These are phyloP conservation scores for Hydractinia symbiolongicarpus DNA, from an alignment of 30 jellyfish, hydroid and myxozoan species.

Conservation along the genomic window DNA sequence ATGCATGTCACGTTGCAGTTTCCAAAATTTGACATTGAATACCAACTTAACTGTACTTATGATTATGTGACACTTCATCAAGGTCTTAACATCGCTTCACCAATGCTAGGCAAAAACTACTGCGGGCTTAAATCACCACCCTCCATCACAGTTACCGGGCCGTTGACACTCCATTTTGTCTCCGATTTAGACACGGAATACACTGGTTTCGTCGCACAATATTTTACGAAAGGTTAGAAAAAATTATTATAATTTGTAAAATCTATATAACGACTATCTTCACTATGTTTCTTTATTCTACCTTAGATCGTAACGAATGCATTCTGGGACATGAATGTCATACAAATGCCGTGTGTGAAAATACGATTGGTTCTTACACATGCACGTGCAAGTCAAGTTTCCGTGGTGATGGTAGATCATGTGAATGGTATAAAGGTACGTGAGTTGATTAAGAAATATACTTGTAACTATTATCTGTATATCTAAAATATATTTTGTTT, in stretches of 20 bases:
- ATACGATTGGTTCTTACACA: conserved; percentile 57
- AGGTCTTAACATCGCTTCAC: conserved; percentile 46
- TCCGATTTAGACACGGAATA: conserved; percentile 81
- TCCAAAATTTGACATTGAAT: conserved; percentile 48
- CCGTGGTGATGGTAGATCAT: conserved; percentile 77
- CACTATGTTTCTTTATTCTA: background rate
- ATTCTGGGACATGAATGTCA: conserved; percentile 49
- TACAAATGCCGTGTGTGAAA: conserved; percentile 59
- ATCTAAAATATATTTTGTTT: background rate
- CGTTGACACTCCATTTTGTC: conserved; percentile 48
- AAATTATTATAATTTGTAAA: background rate
- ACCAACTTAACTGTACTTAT: conserved; percentile 60
- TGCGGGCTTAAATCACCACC: conserved; percentile 73
- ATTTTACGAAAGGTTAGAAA: conserved; percentile 67
- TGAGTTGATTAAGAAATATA: background rate
- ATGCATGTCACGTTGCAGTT: conserved; percentile 42
- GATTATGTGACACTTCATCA: conserved; percentile 65
- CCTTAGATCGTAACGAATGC: conserved; percentile 24
- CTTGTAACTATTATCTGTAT: no score
- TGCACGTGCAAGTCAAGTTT: conserved; percentile 74
- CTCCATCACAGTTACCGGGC: conserved; percentile 40
- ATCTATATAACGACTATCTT: background rate
- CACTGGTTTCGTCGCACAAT: conserved; percentile 57
- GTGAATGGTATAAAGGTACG: conserved; percentile 82
- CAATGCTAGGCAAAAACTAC: conserved; percentile 49